Percentiles rank a stretch among this genome's conserved stretches.
These are phyloP conservation scores for Eidolon helvum DNA, from an alignment of 2,113 vertebrate genomes.

Conservation along the genomic window DNA sequence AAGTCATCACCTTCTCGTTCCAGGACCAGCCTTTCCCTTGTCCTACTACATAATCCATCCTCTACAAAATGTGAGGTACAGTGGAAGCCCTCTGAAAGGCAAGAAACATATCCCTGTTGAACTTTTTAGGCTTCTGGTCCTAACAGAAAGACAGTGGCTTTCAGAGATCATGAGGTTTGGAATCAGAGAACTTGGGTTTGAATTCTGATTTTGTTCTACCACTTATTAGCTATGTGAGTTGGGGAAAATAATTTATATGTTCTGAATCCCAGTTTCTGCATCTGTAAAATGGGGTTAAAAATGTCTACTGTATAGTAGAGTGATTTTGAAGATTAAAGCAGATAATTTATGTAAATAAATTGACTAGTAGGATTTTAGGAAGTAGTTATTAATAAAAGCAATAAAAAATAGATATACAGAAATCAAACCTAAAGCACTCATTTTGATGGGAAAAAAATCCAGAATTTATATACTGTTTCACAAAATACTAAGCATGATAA, in stretches of 20 bases:
- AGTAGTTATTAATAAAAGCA: not conserved
- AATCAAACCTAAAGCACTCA: not conserved
- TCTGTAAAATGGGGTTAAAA: not conserved
- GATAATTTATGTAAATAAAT: not conserved
- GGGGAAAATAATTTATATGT: not conserved
- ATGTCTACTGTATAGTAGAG: not conserved
- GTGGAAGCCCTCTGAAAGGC: not conserved
- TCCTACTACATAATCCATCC: not conserved
- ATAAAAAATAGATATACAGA: not conserved
- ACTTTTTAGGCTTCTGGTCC: not conserved
- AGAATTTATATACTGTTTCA: not conserved
- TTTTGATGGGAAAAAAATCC: not conserved
- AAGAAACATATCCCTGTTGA: not conserved
- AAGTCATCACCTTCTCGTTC: not conserved
- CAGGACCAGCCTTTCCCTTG: not conserved
- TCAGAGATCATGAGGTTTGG: not conserved
- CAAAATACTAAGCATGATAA: not conserved
- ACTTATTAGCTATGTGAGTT: not conserved
- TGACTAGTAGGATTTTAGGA: not conserved
- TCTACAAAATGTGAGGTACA: not conserved
- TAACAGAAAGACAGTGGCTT: not conserved
- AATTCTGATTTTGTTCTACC: not conserved
- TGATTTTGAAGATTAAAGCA: not conserved
- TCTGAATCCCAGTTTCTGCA: not conserved
- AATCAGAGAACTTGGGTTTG: not conserved